A percentile compares a stretch with the other conserved stretches of the same genome.
phyloP scores from a whole-genome alignment of 2,113 vertebrate species.

The Caloenas nicobarica region DNA sequence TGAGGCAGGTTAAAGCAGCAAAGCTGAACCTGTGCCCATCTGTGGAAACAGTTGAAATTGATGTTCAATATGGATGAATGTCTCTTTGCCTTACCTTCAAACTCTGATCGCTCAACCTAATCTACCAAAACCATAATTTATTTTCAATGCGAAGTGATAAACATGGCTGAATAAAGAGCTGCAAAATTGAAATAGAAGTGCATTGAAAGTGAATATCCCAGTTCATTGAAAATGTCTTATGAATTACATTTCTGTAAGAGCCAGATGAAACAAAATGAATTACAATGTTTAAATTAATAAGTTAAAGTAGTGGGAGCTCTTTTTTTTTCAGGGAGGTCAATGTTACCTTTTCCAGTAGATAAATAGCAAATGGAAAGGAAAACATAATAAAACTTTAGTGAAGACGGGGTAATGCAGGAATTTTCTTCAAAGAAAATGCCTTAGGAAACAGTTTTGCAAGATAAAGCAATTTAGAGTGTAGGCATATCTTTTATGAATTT shows the following conservation, averaged over 20 bases:
- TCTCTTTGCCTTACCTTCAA: neutral
- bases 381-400: conserved; percentile 1
- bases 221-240: neutral
- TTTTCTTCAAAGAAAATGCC: conserved; percentile 56
- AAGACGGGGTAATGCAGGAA: neutral
- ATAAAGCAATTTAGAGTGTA: conserved; percentile 4
- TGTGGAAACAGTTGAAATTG: neutral
- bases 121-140: neutral
- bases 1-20: neutral
- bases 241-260: neutral
- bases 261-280: neutral
- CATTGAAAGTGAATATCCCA: neutral
- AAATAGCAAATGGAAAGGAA: conserved; percentile 30
- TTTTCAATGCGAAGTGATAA: neutral
- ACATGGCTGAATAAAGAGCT: neutral
- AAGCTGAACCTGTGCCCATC: neutral
- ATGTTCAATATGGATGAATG: neutral
- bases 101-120: neutral
- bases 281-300: neutral
- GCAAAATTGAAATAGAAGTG: neutral
- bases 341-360: neutral
- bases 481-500: conserved; percentile 45
- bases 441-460: conserved; percentile 27
- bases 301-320: neutral
- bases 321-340: neutral